phyloP scores from a whole-genome alignment of 2,113 vertebrate species.

The Strix aluco region DNA sequence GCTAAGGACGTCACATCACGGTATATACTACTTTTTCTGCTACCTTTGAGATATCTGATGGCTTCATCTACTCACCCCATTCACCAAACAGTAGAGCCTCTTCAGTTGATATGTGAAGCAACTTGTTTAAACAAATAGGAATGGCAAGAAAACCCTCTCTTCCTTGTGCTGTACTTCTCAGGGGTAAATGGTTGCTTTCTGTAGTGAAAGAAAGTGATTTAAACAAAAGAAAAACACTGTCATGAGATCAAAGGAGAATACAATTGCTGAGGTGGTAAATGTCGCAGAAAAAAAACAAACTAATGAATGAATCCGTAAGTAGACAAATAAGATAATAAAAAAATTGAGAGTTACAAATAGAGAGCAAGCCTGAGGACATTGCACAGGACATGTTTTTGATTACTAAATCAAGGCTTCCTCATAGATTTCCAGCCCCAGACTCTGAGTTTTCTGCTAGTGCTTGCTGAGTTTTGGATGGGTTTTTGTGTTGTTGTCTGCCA shows the following conservation, averaged over 20 bases:
- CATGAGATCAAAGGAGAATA: background rate
- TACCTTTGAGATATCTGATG: background rate
- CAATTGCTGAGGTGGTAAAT: background rate
- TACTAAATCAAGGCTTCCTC: background rate
- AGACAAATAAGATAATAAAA: background rate
- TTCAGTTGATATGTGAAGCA: background rate
- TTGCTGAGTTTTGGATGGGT: background rate
- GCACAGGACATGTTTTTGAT: rapidly evolving
- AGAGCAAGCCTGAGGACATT: background rate
- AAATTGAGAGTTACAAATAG: background rate
- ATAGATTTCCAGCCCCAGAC: background rate
- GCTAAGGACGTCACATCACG: background rate
- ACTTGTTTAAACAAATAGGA: background rate
- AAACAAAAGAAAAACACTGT: background rate
- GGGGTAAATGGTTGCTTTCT: background rate
- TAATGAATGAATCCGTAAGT: background rate
- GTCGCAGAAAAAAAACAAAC: background rate
- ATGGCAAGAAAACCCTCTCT: background rate
- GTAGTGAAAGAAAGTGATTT: background rate
- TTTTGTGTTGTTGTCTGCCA: background rate
- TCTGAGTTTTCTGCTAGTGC: background rate
- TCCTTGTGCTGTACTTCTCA: background rate
- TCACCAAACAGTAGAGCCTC: background rate
- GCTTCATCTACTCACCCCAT: background rate
- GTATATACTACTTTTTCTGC: background rate